These are phyloP conservation scores for Minunthozetes semirufus DNA, from an alignment of 2,888 invertebrate species.

Conservation along the genomic window DNA sequence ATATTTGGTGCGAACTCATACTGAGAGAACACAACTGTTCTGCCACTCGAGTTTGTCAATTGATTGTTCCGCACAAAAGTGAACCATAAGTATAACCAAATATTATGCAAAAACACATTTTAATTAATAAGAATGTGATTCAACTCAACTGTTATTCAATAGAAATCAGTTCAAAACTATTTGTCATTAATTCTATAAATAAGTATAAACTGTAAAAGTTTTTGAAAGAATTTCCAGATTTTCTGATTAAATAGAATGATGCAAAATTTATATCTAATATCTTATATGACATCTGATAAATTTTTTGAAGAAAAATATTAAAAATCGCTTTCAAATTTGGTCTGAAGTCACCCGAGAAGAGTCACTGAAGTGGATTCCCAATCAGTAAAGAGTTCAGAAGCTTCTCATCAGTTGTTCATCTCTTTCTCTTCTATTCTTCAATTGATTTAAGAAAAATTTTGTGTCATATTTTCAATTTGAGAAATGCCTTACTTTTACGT, in stretches of 20 bases:
- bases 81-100: no score
- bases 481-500: conserved; percentile 24
- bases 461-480: background rate
- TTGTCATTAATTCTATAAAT: no score
- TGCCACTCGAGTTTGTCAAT: background rate
- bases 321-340: no score
- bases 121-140: background rate
- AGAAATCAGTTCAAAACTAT: no score
- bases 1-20: background rate
- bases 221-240: no score
- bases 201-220: no score
- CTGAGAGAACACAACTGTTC: background rate
- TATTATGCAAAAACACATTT: background rate
- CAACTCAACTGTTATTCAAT: background rate
- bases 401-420: background rate
- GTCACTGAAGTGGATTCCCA: no score
- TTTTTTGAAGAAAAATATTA: no score
- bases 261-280: no score
- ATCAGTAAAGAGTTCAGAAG: background rate
- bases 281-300: no score
- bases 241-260: no score
- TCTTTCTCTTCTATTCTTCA: background rate
- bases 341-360: no score
- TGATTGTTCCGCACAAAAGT: background rate
- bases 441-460: background rate